Evolutionary conservation across 2,113 vertebrate species (phyloP), one percentile per base, ranked within the genome.

Genomic region (Vulpes ferrilata): DNA sequence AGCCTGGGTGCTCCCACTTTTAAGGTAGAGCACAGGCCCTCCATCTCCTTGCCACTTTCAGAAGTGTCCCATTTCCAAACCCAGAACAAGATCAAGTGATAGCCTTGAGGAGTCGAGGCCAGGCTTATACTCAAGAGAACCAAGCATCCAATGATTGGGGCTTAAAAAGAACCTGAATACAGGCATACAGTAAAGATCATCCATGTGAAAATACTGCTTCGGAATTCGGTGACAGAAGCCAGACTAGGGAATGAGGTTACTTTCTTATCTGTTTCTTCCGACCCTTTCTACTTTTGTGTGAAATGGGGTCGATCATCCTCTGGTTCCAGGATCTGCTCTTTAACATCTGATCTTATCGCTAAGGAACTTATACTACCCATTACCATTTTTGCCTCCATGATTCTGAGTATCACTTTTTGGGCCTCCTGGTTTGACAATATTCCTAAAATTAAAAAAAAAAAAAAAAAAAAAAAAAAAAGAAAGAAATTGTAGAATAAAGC

Each of bases 401-500:
- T 59, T 95, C 35, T 93, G 35, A 48, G 43, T n/a, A 38, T 74
- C 11, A 43, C 20, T 48, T 81, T 64, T 27, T 11, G 6, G 3
- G 9, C 3, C 38, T 79, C 30, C 55, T 89, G 16, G 7, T 53
- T 95, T 91, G 11, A 90, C 23, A 76, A 59, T 67, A 95, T 51
- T 90, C 11, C 62, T 86, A 80, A 74, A 84, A 67, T 92, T 83
- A 4, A 97, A 95, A 90, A 90, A 62, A 82, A 83, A 74, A 60
- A 85, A 51, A 87, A 35, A 35, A 35, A 35, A 35, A 74, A 60
- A 85, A 51, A 87, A 35, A 35, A 35, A 35, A 35, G 35, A 74
- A 60, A 85, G 51, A 87, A 64, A 96, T 22, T 90, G 32, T 53
- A 96, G 64, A 96, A 64, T 51, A 93, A 96, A 92, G 51, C 80